Base-by-base conservation (phyloP, 2,797 vertebrate genomes). In the Myotis daubentonii region DNA sequence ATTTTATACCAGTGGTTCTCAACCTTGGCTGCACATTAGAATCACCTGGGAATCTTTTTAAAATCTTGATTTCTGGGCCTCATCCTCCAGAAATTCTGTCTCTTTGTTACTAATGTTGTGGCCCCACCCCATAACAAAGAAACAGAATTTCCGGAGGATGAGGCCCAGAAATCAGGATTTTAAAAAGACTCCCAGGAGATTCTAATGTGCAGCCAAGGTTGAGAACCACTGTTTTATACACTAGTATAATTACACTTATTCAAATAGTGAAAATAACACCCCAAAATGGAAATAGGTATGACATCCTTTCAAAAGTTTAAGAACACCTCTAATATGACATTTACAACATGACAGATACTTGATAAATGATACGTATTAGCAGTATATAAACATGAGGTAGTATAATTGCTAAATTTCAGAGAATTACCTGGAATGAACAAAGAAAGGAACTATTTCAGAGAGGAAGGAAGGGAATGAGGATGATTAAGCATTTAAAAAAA, bases 391-490 rank as follows among this genome's bases (percentile, higher is more conserved):
- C 17, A 49, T 82, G 16, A 70, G 44, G 23, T 88, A 5, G 10
- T 44, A 30, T 81, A 47, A 66, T 23, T 55, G 47, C 38, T 95
- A 72, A 60, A 19, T 82, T 92, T 94, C 81, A 60, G 74, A 78
- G 68, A 90, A 81, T 78, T 85, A 60, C 57, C 17, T 76, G 17
- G 7, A 80, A 36, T 57, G 47, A 83, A 49, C 71, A 89, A 86
- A 75, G n/a, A 89, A 86, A 75, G n/a, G 44, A 62, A 62, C 81
- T 88, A 74, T 68, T 96, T 91, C 65, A 83, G n/a, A 92, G 33
- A 84, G 5, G 19, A 94, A 17, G 51, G 72, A 62, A 81, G 41
- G 38, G 38, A 88, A 76, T 62, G 17, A 88, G 25, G 28, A 88
- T 25, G 49, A 89, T 49, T 87, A 80, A 86, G 65, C n/a, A 13